A percentile compares a stretch with the other conserved stretches of the same genome.
phyloP scores from a whole-genome alignment of 2,113 vertebrate species.

The Sprattus sprattus region DNA sequence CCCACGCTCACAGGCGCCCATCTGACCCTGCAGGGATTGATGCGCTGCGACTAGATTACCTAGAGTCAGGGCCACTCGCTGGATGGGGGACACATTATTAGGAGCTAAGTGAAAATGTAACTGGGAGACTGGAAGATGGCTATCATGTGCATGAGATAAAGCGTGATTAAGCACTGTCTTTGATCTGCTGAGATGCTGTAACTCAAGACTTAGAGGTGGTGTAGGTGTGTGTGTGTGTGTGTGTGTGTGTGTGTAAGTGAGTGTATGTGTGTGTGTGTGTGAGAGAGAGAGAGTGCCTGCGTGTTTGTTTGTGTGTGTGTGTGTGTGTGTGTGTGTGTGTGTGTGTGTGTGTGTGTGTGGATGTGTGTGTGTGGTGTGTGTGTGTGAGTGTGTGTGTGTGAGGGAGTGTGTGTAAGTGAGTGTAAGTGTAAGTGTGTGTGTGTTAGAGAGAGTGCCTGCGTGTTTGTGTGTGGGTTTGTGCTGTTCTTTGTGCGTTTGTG shows the following conservation, averaged over 20 bases:
- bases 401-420: neutral
- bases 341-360: neutral
- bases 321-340: neutral
- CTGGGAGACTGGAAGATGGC: neutral
- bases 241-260: neutral
- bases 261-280: neutral
- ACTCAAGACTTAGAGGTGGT: neutral
- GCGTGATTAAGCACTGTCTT: slow-evolving; percentile 4
- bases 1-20: neutral
- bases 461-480: neutral
- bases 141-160: slow-evolving; percentile 6
- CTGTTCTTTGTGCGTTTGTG: neutral
- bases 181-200: neutral
- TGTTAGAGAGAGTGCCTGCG: neutral
- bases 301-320: neutral
- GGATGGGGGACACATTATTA: slow-evolving; percentile 20
- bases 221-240: neutral
- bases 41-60: slow-evolving; percentile 25
- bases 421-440: neutral
- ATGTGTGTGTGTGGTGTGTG: neutral
- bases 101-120: neutral
- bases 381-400: neutral
- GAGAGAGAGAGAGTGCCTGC: neutral
- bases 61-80: neutral
- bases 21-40: slow-evolving; percentile 35